Evolutionary conservation across 2,888 invertebrate genomes (phyloP).

Genomic region (Stramonita haemastoma): DNA sequence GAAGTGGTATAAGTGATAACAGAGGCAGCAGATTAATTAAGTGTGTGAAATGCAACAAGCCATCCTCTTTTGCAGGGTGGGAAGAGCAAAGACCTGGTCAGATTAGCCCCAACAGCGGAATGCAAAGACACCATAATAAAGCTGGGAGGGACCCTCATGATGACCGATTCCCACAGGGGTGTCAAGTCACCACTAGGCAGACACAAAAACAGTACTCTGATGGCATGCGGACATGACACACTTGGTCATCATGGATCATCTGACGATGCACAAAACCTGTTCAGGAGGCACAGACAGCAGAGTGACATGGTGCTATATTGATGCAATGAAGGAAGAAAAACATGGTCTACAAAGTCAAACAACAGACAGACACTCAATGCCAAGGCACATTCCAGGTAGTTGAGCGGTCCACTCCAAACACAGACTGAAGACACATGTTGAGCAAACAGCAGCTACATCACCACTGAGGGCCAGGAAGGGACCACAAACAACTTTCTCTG

Average conservation of each 20-base stretch:
- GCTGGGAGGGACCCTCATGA: constrained; percentile 40
- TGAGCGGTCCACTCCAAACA: constrained; percentile 35
- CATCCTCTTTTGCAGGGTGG: constrained; percentile 44
- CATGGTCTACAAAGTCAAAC: constrained; percentile 43
- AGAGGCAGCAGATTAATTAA: constrained; percentile 36
- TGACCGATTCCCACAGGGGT: constrained; percentile 33
- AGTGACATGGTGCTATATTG: constrained; percentile 39
- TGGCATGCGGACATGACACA: constrained; percentile 45
- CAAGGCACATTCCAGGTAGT: constrained; percentile 42
- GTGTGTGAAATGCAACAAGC: constrained; percentile 44
- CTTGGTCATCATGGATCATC: constrained; percentile 42
- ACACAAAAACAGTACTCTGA: constrained; percentile 46
- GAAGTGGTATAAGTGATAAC: constrained; percentile 38
- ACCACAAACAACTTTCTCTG: constrained; percentile 43
- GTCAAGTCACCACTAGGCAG: constrained; percentile 44
- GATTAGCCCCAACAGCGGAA: constrained; percentile 41
- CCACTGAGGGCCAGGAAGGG: constrained; percentile 42
- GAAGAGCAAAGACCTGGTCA: constrained; percentile 43
- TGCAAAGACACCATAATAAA: constrained; percentile 44
- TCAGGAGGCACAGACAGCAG: constrained; percentile 43
- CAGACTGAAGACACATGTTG: constrained; percentile 42
- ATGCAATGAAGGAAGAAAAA: constrained; percentile 40
- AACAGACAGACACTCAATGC: constrained; percentile 44
- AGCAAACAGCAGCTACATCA: constrained; percentile 31
- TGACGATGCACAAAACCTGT: constrained; percentile 41